These are phyloP conservation scores for Pseudomugil tenellus DNA, from an alignment of 2,797 vertebrate species.

Conservation along the genomic window DNA sequence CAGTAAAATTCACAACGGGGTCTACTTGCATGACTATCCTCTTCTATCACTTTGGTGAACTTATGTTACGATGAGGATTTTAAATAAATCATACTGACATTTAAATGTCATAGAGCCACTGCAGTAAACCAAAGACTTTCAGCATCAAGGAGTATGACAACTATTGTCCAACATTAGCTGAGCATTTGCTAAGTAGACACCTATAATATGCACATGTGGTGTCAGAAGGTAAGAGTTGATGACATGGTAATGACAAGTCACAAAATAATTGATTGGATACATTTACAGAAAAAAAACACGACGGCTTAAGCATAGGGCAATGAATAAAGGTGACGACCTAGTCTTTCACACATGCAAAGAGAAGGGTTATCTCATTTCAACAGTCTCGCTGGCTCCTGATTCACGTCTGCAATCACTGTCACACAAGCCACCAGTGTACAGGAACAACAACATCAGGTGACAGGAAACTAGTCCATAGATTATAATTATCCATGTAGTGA, in stretches of 20 bases:
- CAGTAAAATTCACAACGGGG: neutral
- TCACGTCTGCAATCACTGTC: constrained; percentile 36
- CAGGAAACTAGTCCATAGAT: no score
- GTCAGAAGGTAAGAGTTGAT: constrained; percentile 10
- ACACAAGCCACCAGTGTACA: constrained; percentile 11
- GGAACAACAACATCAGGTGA: constrained; percentile 27
- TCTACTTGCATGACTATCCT: neutral
- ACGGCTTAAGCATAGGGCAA: constrained; percentile 7
- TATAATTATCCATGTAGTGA: constrained; percentile 28
- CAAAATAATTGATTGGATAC: constrained; percentile 20
- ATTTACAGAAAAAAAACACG: constrained; percentile 16
- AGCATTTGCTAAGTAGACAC: neutral
- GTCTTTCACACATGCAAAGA: constrained; percentile 9
- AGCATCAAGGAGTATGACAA: neutral
- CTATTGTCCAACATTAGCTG: neutral
- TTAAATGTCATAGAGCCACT: constrained; percentile 12
- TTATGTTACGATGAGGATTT: neutral
- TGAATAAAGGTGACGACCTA: constrained; percentile 19
- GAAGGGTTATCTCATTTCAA: constrained; percentile 24
- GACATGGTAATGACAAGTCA: neutral
- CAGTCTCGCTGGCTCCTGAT: constrained; percentile 20
- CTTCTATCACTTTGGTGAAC: neutral
- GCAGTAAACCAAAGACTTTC: neutral
- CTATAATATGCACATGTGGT: neutral
- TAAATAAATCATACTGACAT: neutral